Evolutionary conservation across 2,113 vertebrate species (phyloP).

Genomic region (Chaetodon auriga): DNA sequence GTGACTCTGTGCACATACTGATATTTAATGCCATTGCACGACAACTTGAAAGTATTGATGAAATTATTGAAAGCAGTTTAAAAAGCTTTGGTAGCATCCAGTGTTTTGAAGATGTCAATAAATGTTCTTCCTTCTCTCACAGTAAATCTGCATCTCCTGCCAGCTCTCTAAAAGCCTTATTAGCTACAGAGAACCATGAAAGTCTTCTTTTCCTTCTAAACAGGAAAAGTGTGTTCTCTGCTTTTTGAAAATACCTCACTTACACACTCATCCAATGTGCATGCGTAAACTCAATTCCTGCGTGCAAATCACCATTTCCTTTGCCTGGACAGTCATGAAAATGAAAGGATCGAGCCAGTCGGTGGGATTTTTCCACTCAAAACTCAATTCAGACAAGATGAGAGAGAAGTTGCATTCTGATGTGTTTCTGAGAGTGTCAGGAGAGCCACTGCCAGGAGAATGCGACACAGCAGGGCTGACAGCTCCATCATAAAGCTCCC

Average conservation of each 20-base stretch:
- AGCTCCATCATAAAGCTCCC: constrained; percentile 79
- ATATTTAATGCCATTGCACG: neutral
- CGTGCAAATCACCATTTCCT: constrained; percentile 36
- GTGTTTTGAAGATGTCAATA: neutral
- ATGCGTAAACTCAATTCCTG: neutral
- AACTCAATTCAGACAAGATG: constrained; percentile 62
- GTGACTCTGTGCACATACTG: neutral
- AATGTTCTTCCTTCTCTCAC: neutral
- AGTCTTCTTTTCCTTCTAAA: neutral
- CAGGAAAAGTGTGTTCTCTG: neutral
- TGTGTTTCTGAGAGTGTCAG: constrained; percentile 66
- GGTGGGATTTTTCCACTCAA: constrained; percentile 54
- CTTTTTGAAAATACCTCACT: constrained; percentile 27
- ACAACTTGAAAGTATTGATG: neutral
- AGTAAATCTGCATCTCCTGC: neutral
- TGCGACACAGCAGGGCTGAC: constrained; percentile 74
- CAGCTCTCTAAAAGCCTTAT: constrained; percentile 5
- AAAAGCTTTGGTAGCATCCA: neutral
- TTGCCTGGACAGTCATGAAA: constrained; percentile 30
- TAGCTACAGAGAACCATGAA: neutral
- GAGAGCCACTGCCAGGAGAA: constrained; percentile 73
- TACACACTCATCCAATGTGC: constrained; percentile 14
- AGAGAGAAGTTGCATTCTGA: constrained; percentile 62
- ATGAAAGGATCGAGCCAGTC: constrained; percentile 11
- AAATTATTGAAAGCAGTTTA: neutral